Evolutionary conservation across 35 echinoderm and acorn worm genomes (phyloP).

Genomic region (Ptychodera flava): DNA sequence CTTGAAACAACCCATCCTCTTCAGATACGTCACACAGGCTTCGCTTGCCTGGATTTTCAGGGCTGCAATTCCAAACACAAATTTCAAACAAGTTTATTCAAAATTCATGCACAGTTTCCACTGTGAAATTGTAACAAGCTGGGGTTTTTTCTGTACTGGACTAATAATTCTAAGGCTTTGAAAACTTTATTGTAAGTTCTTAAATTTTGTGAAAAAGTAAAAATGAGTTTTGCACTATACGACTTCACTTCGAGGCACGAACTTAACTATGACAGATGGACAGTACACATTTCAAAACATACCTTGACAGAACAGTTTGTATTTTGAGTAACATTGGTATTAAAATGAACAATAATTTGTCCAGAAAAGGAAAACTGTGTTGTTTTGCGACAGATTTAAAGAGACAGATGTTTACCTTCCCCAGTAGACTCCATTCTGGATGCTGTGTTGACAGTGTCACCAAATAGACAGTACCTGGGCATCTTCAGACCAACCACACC

Average conservation of each 20-base stretch:
- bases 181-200: neutral
- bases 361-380: too few species aligned
- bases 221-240: neutral
- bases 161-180: neutral
- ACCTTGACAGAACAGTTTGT: too few species aligned
- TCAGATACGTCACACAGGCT: constrained; percentile 54
- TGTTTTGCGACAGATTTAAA: too few species aligned
- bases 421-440: constrained; percentile 98
- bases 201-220: too few species aligned
- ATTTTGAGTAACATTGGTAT: too few species aligned
- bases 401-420: too few species aligned
- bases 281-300: too few species aligned
- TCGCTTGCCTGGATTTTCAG: constrained; percentile 95
- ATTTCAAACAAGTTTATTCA: neutral
- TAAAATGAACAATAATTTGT: too few species aligned
- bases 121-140: neutral
- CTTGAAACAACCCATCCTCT: constrained; percentile 65
- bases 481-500: constrained; percentile 95
- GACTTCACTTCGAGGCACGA: neutral
- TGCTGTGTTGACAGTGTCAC: constrained; percentile 95
- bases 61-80: constrained; percentile 7
- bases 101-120: neutral
- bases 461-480: constrained; percentile 96
- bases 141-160: neutral
- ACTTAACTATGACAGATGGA: too few species aligned